Percentiles rank a stretch among this genome's conserved stretches.
Evolutionary conservation across 2,113 vertebrate genomes (phyloP).

Genomic region (Tragelaphus imberbis): DNA sequence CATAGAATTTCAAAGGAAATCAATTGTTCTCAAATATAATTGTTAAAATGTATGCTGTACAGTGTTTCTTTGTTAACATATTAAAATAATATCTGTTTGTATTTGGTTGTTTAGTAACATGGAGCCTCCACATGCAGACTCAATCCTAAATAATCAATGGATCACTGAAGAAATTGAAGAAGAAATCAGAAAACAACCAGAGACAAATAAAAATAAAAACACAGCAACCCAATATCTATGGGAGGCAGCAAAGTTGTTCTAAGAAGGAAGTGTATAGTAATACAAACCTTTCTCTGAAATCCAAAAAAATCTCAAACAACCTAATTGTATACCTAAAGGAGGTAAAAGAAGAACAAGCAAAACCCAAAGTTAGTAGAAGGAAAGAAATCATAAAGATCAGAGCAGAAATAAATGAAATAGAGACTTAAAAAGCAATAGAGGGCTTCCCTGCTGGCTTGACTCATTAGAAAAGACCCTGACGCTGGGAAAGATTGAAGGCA

Average conservation of each 20-base stretch:
- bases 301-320: neutral
- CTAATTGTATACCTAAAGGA: neutral
- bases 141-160: neutral
- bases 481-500: neutral
- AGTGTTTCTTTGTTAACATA: neutral
- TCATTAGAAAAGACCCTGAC: neutral
- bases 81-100: neutral
- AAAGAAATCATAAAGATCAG: neutral
- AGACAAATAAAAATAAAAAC: neutral
- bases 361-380: neutral
- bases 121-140: neutral
- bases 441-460: neutral
- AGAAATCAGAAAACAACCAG: neutral
- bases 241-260: neutral
- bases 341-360: neutral
- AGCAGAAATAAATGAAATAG: neutral
- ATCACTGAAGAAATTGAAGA: neutral
- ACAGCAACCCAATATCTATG: neutral
- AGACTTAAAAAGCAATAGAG: neutral
- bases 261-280: neutral
- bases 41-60: neutral
- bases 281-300: neutral
- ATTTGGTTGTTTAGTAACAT: neutral
- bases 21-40: neutral
- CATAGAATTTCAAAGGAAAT: neutral